These are phyloP conservation scores for Drosophila micromelanica DNA, from an alignment of 1,140 invertebrate species.

Conservation along the genomic window DNA sequence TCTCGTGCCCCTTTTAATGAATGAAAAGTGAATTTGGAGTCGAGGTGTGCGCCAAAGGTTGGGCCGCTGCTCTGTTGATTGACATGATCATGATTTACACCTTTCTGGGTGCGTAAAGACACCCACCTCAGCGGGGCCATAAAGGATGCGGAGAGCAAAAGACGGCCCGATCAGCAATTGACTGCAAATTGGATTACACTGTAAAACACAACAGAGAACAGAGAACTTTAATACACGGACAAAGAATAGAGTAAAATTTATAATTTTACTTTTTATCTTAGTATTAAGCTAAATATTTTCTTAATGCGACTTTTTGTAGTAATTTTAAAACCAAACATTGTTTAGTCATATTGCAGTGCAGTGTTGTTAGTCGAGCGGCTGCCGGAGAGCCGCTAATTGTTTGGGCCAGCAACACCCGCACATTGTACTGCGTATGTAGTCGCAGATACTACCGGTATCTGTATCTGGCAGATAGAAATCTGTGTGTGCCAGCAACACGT, in stretches of 20 bases:
- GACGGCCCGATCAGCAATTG: constrained; percentile 22
- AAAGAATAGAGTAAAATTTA: too few relatives aligned
- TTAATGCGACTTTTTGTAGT: neutral
- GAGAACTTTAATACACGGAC: too few relatives aligned
- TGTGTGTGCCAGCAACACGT: constrained; percentile 73
- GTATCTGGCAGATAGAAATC: constrained; percentile 67
- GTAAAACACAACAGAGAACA: neutral
- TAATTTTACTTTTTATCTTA: too few relatives aligned
- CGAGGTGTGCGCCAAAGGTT: constrained; percentile 67
- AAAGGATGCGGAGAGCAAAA: constrained; percentile 10
- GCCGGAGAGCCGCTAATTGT: constrained; percentile 60
- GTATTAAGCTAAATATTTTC: too few relatives aligned
- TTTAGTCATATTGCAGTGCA: neutral
- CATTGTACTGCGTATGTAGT: constrained; percentile 18
- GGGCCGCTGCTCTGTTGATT: constrained; percentile 65
- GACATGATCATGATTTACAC: constrained; percentile 84
- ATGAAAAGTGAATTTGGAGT: constrained; percentile 58
- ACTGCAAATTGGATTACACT: constrained; percentile 47
- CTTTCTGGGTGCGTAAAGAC: constrained; percentile 82
- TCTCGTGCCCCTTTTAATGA: constrained; percentile 52
- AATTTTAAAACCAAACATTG: neutral
- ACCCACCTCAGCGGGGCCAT: constrained; percentile 54
- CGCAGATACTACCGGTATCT: constrained; percentile 49
- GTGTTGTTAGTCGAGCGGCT: constrained; percentile 4
- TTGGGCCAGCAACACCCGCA: constrained; percentile 68